Evolutionary conservation across 1,140 invertebrate genomes (phyloP), one percentile per base, ranked within the genome.

Genomic region (Cheumatopsyche charites): DNA sequence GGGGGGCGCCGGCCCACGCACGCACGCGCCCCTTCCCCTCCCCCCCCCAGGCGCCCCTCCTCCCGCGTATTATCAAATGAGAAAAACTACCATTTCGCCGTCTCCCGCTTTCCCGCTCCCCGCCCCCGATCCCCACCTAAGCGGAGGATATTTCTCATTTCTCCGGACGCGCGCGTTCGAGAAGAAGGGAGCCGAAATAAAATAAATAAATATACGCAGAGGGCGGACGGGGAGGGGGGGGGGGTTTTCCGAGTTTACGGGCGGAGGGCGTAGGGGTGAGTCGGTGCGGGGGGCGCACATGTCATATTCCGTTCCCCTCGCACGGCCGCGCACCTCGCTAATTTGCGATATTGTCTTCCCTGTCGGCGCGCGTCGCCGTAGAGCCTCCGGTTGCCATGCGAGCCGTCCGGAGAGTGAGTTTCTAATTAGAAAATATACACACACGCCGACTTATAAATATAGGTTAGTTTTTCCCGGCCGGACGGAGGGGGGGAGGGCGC

Each of bases 391-490:
- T 75, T 70, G 70, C 73, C 67, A 72, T 72, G 73, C 74, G 74
- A 68, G 69, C 70, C 69, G 36, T n/a, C 21, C 55, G 63, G 66
- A 68, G 73, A 62, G 73, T 58, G 67, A 72, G 67, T 47, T 71
- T 73, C 74, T 75, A 75, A 75, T 75, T 75, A 75, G 74, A 73
- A 75, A 75, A 75, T 75, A 75, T 75, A 75, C 71, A 73, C 74
- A 75, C 68, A 75, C 42, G 71, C 71, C 68, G 71, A 63, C 71
- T 73, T 75, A 73, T 75, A 75, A 75, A 75, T 75, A 75, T 75
- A 73, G 74, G 74, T 75, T 75, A 75, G 74, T 70, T 72, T 71
- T 72, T 45, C 21, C 23, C 62, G 41, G 21, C 62, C 13, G 17
- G 58, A 52, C 58, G 15, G 21, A n/a, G n/a, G n/a, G n/a, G n/a